Conservation (phyloP, 2,797 vertebrate genomes). For the Cottoperca gobio region DNA sequence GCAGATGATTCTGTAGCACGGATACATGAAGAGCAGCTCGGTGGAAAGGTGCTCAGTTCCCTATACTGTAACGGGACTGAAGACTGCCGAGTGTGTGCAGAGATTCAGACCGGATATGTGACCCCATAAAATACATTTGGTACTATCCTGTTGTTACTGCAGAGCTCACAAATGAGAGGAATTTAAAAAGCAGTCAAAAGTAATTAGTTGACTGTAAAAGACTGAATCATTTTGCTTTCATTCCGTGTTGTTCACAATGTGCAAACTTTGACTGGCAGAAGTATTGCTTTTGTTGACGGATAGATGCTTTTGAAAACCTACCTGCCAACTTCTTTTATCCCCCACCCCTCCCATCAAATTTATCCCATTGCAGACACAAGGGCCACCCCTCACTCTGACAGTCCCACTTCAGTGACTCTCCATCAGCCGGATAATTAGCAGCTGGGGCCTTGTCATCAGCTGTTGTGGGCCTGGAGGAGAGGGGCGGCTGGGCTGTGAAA, state of each 20-base stretch:
- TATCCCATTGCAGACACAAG: conserved; percentile 70
- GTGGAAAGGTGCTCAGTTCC: background rate
- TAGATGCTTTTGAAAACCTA: conserved; percentile 13
- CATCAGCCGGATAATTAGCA: conserved; percentile 85
- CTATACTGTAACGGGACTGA: conserved; percentile 5
- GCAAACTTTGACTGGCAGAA: background rate
- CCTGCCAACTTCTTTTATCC: conserved; percentile 52
- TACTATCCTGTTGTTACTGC: conserved; percentile 11
- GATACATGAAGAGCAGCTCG: conserved; percentile 1
- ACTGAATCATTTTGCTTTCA: background rate
- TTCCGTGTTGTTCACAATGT: conserved; percentile 6
- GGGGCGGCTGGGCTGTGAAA: conserved; percentile 69
- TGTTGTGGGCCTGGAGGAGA: conserved; percentile 71
- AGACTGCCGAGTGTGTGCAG: background rate
- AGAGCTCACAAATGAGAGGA: background rate
- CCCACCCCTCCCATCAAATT: conserved; percentile 38
- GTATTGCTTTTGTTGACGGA: conserved; percentile 22
- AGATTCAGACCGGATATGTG: conserved; percentile 2
- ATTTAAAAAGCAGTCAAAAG: background rate
- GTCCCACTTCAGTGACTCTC: conserved; percentile 83
- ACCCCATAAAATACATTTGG: background rate
- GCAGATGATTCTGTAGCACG: conserved; percentile 75
- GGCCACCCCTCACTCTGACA: conserved; percentile 75
- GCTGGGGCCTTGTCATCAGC: conserved; percentile 82
- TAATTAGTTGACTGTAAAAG: conserved; percentile 4